These are phyloP conservation scores for Marmota flaviventris DNA, from an alignment of 2,113 vertebrate species.

Conservation along the genomic window DNA sequence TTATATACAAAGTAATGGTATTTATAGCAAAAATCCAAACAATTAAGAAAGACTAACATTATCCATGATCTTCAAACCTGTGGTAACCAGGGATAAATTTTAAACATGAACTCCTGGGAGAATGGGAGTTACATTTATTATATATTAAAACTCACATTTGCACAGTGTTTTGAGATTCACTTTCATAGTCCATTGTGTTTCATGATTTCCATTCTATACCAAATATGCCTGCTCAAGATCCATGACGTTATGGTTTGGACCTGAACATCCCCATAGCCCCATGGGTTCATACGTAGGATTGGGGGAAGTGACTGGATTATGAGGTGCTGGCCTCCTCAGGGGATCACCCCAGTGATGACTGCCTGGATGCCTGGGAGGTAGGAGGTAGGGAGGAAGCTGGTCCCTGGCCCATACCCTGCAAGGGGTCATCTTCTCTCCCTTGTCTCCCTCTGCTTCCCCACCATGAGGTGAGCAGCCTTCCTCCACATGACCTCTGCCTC, in stretches of 20 bases:
- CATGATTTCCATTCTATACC: background rate
- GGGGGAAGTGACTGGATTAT: no score
- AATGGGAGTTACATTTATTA: background rate
- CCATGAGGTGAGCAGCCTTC: no score
- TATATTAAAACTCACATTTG: background rate
- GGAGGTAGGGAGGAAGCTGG: no score
- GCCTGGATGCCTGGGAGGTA: no score
- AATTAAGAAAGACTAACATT: conserved; percentile 29
- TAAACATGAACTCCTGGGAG: background rate
- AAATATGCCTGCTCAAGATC: background rate
- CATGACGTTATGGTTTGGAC: background rate
- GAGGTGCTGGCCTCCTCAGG: no score
- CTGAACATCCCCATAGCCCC: no score
- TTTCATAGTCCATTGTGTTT: background rate
- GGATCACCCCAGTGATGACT: no score
- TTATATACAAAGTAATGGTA: background rate
- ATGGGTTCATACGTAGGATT: no score
- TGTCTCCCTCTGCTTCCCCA: no score
- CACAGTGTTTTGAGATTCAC: background rate
- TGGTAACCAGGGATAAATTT: background rate
- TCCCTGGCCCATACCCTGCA: no score
- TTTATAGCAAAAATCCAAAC: background rate
- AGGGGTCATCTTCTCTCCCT: no score
- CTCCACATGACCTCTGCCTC: no score
- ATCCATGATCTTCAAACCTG: background rate